phyloP scores from a whole-genome alignment of 2,888 invertebrate species.

The Plusia festucae region DNA sequence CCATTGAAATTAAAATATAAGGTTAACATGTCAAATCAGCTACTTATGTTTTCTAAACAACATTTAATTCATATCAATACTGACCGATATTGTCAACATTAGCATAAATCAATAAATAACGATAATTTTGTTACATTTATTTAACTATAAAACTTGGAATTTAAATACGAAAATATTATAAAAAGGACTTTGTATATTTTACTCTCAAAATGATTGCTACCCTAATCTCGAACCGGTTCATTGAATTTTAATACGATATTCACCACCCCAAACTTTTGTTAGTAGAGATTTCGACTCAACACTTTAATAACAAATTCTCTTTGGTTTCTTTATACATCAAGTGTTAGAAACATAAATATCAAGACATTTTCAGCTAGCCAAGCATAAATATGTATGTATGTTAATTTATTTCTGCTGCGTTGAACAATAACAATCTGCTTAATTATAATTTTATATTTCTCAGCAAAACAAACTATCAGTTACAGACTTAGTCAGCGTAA shows the following conservation, averaged over 20 bases:
- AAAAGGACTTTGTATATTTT: neutral
- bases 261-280: neutral
- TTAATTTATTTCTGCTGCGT: neutral
- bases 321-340: constrained; percentile 1
- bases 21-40: too few species aligned
- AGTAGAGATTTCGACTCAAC: neutral
- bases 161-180: neutral
- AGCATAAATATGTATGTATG: neutral
- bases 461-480: neutral
- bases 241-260: constrained; percentile 8
- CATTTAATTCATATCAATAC: too few species aligned
- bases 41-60: too few species aligned
- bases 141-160: too few species aligned
- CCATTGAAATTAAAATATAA: too few species aligned
- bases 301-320: constrained; percentile 1
- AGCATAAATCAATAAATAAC: too few species aligned
- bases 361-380: neutral
- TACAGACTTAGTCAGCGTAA: neutral
- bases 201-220: constrained; percentile 15
- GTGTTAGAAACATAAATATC: neutral
- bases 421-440: neutral
- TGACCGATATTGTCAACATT: too few species aligned
- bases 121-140: too few species aligned
- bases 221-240: constrained; percentile 8
- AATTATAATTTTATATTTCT: neutral